Conservation (phyloP, 1,140 invertebrate genomes). For the Ostrea edulis region DNA sequence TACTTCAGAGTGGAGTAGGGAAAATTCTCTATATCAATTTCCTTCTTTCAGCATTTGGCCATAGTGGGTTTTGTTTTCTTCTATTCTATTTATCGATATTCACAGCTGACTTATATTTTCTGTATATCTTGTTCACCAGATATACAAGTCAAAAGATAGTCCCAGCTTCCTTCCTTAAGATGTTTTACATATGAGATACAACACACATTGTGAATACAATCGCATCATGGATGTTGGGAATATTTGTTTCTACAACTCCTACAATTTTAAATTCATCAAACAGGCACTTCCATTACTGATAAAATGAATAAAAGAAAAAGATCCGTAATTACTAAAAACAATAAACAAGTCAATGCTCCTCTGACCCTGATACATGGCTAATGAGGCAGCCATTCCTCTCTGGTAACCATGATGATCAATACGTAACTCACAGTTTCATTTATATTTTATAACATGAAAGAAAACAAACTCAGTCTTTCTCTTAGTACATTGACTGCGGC, state of each 20-base stretch:
- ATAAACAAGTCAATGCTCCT: conserved; percentile 1
- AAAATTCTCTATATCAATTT: too few relatives aligned
- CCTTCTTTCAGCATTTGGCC: too few relatives aligned
- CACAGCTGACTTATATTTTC: too few relatives aligned
- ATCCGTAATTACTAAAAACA: neutral
- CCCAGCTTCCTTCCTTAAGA: too few relatives aligned
- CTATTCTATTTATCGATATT: too few relatives aligned
- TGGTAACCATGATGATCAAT: neutral
- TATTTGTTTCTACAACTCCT: neutral
- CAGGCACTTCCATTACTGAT: neutral
- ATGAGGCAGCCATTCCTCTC: neutral
- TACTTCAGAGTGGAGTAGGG: too few relatives aligned
- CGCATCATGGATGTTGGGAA: too few relatives aligned
- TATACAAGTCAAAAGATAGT: too few relatives aligned
- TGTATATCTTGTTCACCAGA: too few relatives aligned
- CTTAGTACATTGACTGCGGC: neutral
- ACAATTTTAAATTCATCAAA: neutral
- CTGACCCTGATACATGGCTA: neutral
- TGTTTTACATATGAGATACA: too few relatives aligned
- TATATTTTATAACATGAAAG: conserved; percentile 14
- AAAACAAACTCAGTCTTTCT: neutral
- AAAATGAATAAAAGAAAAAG: neutral
- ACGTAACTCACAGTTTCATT: conserved; percentile 13
- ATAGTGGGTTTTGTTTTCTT: too few relatives aligned
- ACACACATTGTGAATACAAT: too few relatives aligned